phyloP scores from a whole-genome alignment of 2,797 vertebrate species.

The Lacerta viridis region DNA sequence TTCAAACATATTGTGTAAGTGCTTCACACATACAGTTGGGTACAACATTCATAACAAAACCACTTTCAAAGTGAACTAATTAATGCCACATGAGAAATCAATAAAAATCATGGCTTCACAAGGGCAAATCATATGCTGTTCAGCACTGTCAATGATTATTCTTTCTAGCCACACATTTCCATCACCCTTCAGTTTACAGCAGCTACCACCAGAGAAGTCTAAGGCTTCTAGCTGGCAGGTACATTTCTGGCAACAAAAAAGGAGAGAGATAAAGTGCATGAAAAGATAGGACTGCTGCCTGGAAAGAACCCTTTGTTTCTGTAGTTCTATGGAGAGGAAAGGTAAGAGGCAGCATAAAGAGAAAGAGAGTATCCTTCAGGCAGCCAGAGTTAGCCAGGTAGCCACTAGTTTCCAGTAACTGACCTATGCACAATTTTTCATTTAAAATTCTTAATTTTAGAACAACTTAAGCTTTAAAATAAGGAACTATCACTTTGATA shows the following conservation, averaged over 20 bases:
- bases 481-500: not conserved
- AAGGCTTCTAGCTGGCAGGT: too few species aligned
- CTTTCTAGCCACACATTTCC: not conserved
- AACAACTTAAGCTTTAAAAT: not conserved
- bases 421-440: not conserved
- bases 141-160: not conserved
- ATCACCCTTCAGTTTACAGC: not conserved
- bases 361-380: not conserved
- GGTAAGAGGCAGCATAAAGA: not conserved
- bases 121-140: not conserved
- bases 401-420: not conserved
- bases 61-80: not conserved
- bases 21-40: not conserved
- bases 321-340: not conserved
- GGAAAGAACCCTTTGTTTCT: not conserved
- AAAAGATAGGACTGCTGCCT: too few species aligned
- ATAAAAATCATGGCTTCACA: not conserved
- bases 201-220: not conserved
- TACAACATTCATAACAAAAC: not conserved
- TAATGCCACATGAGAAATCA: not conserved
- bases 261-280: not conserved
- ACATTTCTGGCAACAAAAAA: not conserved
- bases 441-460: constrained; percentile 10
- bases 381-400: not conserved
- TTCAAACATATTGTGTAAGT: not conserved